These are phyloP conservation scores for Drosophila atroscutellata DNA, from an alignment of 2,888 invertebrate species.

Conservation along the genomic window DNA sequence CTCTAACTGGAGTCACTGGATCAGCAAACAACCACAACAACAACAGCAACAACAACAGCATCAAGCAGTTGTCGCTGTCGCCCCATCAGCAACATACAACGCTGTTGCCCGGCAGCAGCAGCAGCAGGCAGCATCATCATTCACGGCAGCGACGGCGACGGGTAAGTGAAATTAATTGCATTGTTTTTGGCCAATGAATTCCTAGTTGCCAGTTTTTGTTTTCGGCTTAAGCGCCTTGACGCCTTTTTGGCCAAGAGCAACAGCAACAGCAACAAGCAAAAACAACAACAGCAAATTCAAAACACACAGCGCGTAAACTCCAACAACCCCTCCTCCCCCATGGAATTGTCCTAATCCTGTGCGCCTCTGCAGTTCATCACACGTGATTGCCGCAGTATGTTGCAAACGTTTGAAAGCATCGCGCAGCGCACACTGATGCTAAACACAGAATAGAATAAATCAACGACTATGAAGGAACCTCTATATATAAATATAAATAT, in stretches of 20 bases:
- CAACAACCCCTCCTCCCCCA: not conserved
- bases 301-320: conserved; percentile 40
- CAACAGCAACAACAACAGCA: conserved; percentile 26
- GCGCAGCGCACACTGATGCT: conserved; percentile 42
- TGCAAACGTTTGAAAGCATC: conserved; percentile 47
- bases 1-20: conserved; percentile 62
- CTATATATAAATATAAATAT: not conserved
- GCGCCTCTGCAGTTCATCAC: conserved; percentile 59
- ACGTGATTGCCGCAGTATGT: conserved; percentile 63
- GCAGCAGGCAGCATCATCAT: conserved; percentile 59
- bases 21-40: conserved; percentile 54
- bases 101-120: conserved; percentile 34
- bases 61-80: conserved; percentile 46
- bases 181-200: conserved; percentile 83
- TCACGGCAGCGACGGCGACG: conserved; percentile 65
- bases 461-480: not conserved
- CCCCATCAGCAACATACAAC: conserved; percentile 28
- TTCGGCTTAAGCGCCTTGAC: conserved; percentile 75
- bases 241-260: conserved; percentile 66
- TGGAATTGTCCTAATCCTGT: conserved; percentile 23
- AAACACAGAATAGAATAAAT: not conserved
- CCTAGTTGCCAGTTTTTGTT: conserved; percentile 78
- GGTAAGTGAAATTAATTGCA: conserved; percentile 84
- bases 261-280: conserved; percentile 22
- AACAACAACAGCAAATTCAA: conserved; percentile 41